Conservation (phyloP, 2,888 invertebrate species). For the Corbicula japonica region DNA sequence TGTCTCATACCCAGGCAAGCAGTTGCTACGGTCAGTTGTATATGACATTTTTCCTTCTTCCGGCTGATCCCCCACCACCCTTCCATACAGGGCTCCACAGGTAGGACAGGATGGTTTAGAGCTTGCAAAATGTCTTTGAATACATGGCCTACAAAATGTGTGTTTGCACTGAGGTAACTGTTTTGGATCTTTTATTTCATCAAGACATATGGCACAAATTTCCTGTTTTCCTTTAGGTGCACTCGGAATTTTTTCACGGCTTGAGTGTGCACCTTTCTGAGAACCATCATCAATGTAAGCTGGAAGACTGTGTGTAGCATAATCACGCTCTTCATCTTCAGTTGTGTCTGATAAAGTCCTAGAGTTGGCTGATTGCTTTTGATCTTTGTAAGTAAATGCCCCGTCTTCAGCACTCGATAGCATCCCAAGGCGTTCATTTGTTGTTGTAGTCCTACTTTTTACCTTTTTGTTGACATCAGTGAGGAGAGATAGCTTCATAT, state of each 20-base stretch:
- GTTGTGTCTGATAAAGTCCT: not conserved
- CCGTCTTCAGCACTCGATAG: constrained; percentile 12
- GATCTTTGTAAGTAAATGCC: not conserved
- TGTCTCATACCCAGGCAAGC: constrained; percentile 62
- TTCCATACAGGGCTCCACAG: constrained; percentile 77
- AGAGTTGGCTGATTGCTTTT: not conserved
- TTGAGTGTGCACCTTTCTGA: no score
- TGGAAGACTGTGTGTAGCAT: constrained; percentile 48
- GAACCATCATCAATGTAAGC: no score
- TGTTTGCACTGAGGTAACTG: constrained; percentile 73
- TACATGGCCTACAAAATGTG: constrained; percentile 77
- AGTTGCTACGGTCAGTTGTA: constrained; percentile 33
- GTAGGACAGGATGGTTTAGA: constrained; percentile 79
- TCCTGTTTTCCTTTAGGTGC: no score
- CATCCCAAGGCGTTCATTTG: not conserved
- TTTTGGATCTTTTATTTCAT: constrained; percentile 62
- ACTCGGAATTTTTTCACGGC: no score
- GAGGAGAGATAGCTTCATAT: constrained; percentile 29
- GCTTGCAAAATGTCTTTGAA: constrained; percentile 69
- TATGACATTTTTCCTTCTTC: constrained; percentile 72
- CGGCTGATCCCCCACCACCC: constrained; percentile 79
- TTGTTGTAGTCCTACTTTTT: constrained; percentile 1
- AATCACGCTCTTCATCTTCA: constrained; percentile 29
- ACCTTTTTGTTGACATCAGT: not conserved
- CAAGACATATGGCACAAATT: constrained; percentile 73